These are phyloP conservation scores for Cantharis flavilabris DNA, from an alignment of 2,888 invertebrate genomes.

Conservation along the genomic window DNA sequence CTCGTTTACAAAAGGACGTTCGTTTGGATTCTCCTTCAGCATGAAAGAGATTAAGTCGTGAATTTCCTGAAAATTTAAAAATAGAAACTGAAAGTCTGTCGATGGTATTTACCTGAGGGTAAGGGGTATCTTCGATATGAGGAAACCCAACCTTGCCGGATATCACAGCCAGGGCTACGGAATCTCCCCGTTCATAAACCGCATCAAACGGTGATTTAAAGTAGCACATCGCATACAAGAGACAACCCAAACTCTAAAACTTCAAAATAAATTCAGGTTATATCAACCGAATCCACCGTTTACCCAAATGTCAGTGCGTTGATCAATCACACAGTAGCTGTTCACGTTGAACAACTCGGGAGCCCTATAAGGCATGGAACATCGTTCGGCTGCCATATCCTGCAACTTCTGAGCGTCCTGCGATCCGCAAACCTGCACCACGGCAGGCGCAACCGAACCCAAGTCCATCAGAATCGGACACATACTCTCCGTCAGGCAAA, in stretches of 20 bases:
- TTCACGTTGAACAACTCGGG: slow-evolving; percentile 88
- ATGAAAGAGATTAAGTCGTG: slow-evolving; percentile 71
- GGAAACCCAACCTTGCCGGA: slow-evolving; percentile 76
- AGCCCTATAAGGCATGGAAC: slow-evolving; percentile 86
- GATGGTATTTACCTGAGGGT: slow-evolving; percentile 57
- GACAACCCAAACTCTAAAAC: slow-evolving; percentile 80
- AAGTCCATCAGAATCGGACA: slow-evolving; percentile 83
- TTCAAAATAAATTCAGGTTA: slow-evolving; percentile 31
- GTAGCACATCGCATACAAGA: slow-evolving; percentile 83
- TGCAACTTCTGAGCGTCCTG: slow-evolving; percentile 72
- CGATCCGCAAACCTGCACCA: slow-evolving; percentile 67
- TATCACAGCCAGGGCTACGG: slow-evolving; percentile 82
- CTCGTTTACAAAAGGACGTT: slow-evolving; percentile 76
- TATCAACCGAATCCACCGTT: background rate
- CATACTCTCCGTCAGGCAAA: slow-evolving; percentile 73
- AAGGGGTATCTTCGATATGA: slow-evolving; percentile 62
- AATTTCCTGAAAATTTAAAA: slow-evolving; percentile 62
- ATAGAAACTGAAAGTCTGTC: slow-evolving; percentile 22
- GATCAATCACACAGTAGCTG: slow-evolving; percentile 78
- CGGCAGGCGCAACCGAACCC: slow-evolving; percentile 69
- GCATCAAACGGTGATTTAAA: slow-evolving; percentile 85
- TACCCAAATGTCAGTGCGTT: slow-evolving; percentile 87
- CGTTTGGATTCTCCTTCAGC: slow-evolving; percentile 75
- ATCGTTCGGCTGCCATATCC: slow-evolving; percentile 82
- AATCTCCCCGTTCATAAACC: slow-evolving; percentile 83